Percentiles rank a stretch among this genome's conserved stretches.
Evolutionary conservation across 92 coral and sea anemone species (phyloP).

Genomic region (Zoanthus gigantus): DNA sequence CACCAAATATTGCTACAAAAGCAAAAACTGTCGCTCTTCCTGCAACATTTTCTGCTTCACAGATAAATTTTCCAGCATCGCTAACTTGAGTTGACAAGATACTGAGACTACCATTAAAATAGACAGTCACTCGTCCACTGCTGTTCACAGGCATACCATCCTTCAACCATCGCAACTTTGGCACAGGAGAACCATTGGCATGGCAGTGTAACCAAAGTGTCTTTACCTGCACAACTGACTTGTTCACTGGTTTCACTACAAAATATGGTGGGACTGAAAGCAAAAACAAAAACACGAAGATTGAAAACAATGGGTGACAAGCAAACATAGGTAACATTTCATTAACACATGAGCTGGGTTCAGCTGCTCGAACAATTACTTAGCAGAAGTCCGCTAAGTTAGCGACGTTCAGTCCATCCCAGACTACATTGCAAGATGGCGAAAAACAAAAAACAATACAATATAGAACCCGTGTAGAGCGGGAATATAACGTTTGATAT

Average conservation of each 20-base stretch:
- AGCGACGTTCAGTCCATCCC: too few species aligned
- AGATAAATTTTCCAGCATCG: conserved; percentile 86
- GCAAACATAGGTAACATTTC: not conserved
- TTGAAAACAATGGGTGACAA: not conserved
- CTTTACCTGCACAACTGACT: conserved; percentile 69
- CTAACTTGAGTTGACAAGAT: conserved; percentile 57
- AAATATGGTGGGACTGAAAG: conserved; percentile 90
- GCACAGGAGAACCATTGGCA: conserved; percentile 83
- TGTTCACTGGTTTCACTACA: conserved; percentile 64
- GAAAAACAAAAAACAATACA: too few species aligned
- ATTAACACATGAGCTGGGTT: too few species aligned
- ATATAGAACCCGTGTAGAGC: too few species aligned
- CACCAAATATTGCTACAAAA: conserved; percentile 79
- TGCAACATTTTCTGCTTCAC: conserved; percentile 78
- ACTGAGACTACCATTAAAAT: conserved; percentile 77
- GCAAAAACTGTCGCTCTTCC: conserved; percentile 65
- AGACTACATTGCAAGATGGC: too few species aligned
- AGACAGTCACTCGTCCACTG: conserved; percentile 66
- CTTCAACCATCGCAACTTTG: conserved; percentile 80
- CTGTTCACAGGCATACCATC: conserved; percentile 63
- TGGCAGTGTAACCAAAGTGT: conserved; percentile 77
- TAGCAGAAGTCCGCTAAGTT: too few species aligned
- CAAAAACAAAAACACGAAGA: not conserved
- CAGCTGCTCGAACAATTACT: too few species aligned
- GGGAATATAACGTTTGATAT: too few species aligned